These are phyloP conservation scores for Nasonia giraulti DNA, from an alignment of 1,140 invertebrate genomes.

Conservation along the genomic window DNA sequence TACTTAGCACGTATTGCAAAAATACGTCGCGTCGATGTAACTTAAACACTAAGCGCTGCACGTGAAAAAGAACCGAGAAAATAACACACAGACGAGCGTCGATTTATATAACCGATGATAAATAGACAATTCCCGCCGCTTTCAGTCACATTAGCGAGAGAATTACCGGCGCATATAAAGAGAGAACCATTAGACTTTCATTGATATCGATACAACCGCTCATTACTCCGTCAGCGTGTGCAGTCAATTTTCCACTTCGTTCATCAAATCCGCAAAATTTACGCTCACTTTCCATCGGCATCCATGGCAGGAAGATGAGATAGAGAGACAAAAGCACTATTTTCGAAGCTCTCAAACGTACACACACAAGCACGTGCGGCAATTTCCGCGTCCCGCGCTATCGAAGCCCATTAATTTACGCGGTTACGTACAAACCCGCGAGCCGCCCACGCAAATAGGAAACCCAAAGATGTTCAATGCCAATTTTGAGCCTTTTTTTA, in stretches of 20 bases:
- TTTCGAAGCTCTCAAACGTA: background rate
- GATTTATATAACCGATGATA: slow-evolving; percentile 9
- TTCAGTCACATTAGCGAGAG: background rate
- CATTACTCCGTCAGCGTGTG: background rate
- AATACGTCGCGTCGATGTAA: background rate
- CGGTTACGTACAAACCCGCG: background rate
- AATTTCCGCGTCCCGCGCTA: slow-evolving; percentile 18
- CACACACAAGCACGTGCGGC: background rate
- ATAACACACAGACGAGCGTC: background rate
- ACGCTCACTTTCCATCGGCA: background rate
- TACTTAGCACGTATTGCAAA: background rate
- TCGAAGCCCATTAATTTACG: slow-evolving; percentile 28
- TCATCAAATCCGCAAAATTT: background rate
- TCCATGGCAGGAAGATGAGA: too few relatives aligned
- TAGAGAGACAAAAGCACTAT: slow-evolving; percentile 3
- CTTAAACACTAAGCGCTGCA: too few relatives aligned
- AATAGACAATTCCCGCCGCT: background rate
- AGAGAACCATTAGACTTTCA: background rate
- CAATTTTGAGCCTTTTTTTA: slow-evolving; percentile 13
- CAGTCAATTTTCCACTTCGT: background rate
- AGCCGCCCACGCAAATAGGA: slow-evolving; percentile 13
- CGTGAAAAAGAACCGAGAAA: background rate
- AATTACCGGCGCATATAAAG: background rate
- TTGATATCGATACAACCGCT: background rate
- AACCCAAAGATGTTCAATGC: slow-evolving; percentile 25